Evolutionary conservation across 2,797 vertebrate species (phyloP).

Genomic region (Neoniphon sammara): DNA sequence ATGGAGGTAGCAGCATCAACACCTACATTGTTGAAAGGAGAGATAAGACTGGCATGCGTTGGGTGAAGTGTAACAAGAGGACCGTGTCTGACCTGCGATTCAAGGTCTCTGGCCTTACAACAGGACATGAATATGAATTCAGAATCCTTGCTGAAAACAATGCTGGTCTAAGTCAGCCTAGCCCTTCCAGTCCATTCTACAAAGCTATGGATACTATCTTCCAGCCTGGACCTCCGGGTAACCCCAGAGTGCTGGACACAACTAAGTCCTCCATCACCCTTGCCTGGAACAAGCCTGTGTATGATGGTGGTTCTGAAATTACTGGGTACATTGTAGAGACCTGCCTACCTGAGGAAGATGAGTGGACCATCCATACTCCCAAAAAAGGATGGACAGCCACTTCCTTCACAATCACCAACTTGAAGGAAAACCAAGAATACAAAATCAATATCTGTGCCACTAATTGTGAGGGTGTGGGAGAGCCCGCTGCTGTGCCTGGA

Average conservation of each 20-base stretch:
- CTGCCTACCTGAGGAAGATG: conserved; percentile 94
- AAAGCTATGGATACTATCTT: conserved; percentile 97
- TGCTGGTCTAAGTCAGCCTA: conserved; percentile 94
- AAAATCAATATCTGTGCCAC: conserved; percentile 96
- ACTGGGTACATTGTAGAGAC: conserved; percentile 98
- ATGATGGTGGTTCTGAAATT: conserved; percentile 98
- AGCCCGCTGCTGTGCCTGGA: conserved; percentile 92
- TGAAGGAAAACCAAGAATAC: conserved; percentile 97
- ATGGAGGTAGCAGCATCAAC: conserved; percentile 95
- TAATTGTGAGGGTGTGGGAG: conserved; percentile 96
- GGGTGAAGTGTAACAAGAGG: conserved; percentile 98
- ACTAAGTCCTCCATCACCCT: conserved; percentile 96
- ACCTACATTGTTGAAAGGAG: conserved; percentile 96
- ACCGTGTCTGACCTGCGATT: conserved; percentile 93
- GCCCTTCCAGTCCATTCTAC: conserved; percentile 91
- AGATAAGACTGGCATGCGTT: conserved; percentile 93
- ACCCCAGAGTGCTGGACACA: conserved; percentile 94
- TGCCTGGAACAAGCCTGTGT: conserved; percentile 98
- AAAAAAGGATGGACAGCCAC: conserved; percentile 91
- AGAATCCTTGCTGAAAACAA: conserved; percentile 97
- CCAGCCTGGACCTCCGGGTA: conserved; percentile 96
- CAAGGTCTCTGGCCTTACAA: conserved; percentile 94
- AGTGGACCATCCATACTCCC: conserved; percentile 96
- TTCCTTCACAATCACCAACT: conserved; percentile 92
- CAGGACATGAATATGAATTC: conserved; percentile 97